Evolutionary conservation across 2,888 invertebrate species (phyloP).

Genomic region (Lasioglossum morio): DNA sequence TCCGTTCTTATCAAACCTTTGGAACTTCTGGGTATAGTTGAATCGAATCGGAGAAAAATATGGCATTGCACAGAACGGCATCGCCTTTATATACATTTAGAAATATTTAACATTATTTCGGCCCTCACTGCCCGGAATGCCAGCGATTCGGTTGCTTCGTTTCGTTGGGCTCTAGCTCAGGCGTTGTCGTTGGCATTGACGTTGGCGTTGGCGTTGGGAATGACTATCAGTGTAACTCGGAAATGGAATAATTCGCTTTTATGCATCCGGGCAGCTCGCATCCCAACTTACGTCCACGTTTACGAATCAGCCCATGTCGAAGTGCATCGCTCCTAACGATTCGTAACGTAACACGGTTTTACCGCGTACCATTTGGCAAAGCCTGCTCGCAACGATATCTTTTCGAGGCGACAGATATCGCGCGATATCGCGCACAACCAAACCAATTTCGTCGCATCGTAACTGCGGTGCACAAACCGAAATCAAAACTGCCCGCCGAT

Average conservation of each 20-base stretch:
- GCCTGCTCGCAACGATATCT: background rate
- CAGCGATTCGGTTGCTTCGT: background rate
- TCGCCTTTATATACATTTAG: background rate
- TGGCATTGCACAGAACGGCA: background rate
- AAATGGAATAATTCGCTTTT: background rate
- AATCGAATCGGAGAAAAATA: background rate
- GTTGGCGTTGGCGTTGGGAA: background rate
- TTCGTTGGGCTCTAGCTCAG: background rate
- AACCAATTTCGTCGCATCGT: conserved; percentile 1
- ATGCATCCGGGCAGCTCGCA: conserved; percentile 1
- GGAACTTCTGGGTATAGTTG: background rate
- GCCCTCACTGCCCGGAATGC: background rate
- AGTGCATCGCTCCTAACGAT: background rate
- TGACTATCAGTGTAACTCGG: background rate
- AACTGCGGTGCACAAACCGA: background rate
- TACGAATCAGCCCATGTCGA: conserved; percentile 16
- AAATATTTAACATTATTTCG: background rate
- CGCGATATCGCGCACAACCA: background rate
- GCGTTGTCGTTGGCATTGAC: background rate
- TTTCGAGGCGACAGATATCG: background rate
- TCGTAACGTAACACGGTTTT: background rate
- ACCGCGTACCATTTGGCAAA: background rate
- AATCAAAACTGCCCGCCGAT: background rate
- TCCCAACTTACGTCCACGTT: background rate
- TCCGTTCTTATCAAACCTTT: background rate